Evolutionary conservation across 2,797 vertebrate species (phyloP).

Genomic region (Lophotriccus pileatus): DNA sequence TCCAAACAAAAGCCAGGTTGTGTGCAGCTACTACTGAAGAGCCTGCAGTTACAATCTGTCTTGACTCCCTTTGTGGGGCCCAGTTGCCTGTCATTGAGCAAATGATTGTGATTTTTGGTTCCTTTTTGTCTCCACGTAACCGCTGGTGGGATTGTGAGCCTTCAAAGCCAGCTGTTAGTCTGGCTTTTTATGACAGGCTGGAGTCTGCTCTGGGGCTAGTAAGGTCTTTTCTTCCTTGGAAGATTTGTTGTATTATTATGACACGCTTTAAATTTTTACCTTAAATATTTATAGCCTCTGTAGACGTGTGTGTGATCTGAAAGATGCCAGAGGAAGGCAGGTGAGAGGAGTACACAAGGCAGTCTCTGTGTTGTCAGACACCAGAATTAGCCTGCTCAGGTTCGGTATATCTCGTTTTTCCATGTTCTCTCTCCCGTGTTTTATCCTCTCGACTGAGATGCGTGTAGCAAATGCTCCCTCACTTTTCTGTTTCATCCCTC

Average conservation of each 20-base stretch:
- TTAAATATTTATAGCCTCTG: constrained; percentile 52
- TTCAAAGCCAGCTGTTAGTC: constrained; percentile 18
- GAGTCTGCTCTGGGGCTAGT: constrained; percentile 11
- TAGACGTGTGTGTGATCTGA: background rate
- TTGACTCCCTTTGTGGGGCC: background rate
- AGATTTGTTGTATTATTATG: constrained; percentile 28
- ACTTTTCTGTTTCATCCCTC: background rate
- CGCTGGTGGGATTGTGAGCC: background rate
- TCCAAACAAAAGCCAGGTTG: constrained; percentile 12
- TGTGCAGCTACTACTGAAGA: background rate
- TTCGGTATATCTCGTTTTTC: background rate
- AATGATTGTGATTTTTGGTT: constrained; percentile 37
- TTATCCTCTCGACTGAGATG: background rate
- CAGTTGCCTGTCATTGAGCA: constrained; percentile 34
- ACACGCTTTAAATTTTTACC: constrained; percentile 19
- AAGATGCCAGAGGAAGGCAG: background rate
- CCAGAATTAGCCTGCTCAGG: background rate
- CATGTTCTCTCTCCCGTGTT: background rate
- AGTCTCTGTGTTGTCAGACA: background rate
- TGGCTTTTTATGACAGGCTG: constrained; percentile 26
- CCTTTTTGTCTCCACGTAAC: constrained; percentile 15
- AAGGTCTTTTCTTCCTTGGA: background rate
- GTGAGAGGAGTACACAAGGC: background rate
- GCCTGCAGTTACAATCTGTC: constrained; percentile 20
- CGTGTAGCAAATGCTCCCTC: background rate